Percentiles rank a stretch among this genome's conserved stretches.
Conservation (phyloP, 2,888 invertebrate genomes). For the Argyresthia goedartella region DNA sequence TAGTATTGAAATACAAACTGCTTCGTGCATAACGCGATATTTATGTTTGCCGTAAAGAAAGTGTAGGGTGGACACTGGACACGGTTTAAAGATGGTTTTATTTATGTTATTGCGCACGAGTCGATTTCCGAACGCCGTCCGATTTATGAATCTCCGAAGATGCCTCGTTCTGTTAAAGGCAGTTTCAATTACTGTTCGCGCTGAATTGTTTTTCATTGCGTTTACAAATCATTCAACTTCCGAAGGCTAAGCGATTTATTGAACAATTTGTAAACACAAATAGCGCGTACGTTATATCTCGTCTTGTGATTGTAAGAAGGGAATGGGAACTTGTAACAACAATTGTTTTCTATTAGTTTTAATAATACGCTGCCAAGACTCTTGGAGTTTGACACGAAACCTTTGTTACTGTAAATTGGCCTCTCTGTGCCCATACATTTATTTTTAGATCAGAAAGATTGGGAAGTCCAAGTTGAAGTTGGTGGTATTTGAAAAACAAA, state of each 20-base stretch:
- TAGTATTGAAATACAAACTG: neutral
- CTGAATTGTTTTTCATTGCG: conserved; percentile 4
- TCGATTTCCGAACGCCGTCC: neutral
- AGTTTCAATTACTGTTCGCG: conserved; percentile 1
- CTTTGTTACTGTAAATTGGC: no score
- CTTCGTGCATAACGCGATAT: no score
- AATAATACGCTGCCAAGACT: conserved; percentile 9
- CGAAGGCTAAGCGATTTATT: conserved; percentile 2
- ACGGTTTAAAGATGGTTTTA: neutral
- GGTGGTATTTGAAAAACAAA: conserved; percentile 1
- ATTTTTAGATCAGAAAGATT: no score
- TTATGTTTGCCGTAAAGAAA: neutral
- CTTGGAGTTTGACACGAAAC: conserved; percentile 21
- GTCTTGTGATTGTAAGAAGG: neutral
- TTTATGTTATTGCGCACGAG: conserved; percentile 1
- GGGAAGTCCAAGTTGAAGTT: neutral
- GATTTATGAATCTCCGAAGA: neutral
- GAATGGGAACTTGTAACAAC: neutral
- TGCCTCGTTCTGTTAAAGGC: neutral
- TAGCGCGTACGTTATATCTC: neutral
- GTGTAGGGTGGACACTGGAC: neutral
- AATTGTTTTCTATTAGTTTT: neutral
- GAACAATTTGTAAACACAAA: neutral
- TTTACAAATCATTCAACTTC: neutral
- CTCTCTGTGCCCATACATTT: no score